Evolutionary conservation across 2,113 vertebrate species (phyloP), one percentile per base, ranked within the genome.

Genomic region (Megaleporinus macrocephalus): DNA sequence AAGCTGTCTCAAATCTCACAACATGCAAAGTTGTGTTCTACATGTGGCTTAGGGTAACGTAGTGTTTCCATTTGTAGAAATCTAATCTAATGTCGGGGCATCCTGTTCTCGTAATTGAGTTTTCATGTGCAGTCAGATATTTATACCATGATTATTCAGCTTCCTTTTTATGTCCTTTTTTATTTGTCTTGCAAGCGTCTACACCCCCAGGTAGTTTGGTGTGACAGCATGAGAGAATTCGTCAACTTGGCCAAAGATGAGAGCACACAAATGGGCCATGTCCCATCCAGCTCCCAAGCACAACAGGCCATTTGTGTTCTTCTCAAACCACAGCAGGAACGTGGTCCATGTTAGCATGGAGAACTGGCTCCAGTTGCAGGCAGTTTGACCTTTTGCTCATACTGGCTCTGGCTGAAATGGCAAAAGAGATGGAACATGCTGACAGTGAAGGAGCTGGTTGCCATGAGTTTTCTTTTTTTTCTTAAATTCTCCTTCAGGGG

Each of bases 221-320:
- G n/a, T 77, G 41, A 75, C 53, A 79, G 53, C 71, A 84, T 59
- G 71, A 65, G 33, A 57, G 30, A 71, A 51, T 33, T 44, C 57
- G 49, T 75, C 55, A 73, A 84, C 49, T 70, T 81, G 49, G 75
- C 51, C 59, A 44, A 57, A 71, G 26, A 83, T 80, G 66, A 80
- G 72, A 65, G 55, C 14, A 10, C 15, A 30, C 29, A 78, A 77
- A 69, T 62, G 51, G 51, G n/a, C 59, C 53, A 15, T 53, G 41
- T 36, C 61, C 27, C 49, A 73, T 80, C 59, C 76, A 49, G 36
- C 61, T 73, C 68, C 65, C 81, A 78, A 73, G 26, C 79, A 78
- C 68, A 85, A 76, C 81, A 79, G 66, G 72, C 33, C 65, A 44
- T 65, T 85, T 78, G 71, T 44, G 41, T 78, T 71, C 30, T 57